Base-by-base conservation (phyloP, 2,888 invertebrate species). In the Heliconius erato region DNA sequence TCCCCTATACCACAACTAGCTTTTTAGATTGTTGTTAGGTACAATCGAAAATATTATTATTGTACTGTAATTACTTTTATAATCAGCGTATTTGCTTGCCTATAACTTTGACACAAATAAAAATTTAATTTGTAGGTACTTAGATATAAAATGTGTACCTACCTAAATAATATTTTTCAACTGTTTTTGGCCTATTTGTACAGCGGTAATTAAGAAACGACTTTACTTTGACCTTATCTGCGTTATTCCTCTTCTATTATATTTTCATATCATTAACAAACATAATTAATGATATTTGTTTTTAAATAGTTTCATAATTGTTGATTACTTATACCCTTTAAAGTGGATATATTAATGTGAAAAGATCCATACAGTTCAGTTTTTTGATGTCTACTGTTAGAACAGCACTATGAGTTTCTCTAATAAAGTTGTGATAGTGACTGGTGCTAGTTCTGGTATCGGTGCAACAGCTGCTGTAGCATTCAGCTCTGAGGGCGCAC, bases 391-490 rank as follows among this genome's bases (percentile, higher is more conserved):
- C n/a, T n/a, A 14, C 28, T 32, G 32, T 28, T 7, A 59, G 32
- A 23, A 28, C 19, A 32, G 19, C 74, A 74, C 23, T 6, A 74
- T 74, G 74, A 72, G 28, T n/a, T 82, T 72, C 28, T 68, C 54
- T 40, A 79, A 79, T 40, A 81, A 83, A 49, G 83, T 81, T 2
- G 83, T 83, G 2, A 79, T 93, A 5, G 86, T 93, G 3, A 93
- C 91, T 0, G 92, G 93, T 0, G 89, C 88, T 1, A 91, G 92
- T 93, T 7, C 79, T 90, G 92, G 92, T 16, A 93, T 93, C 23
- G 93, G 93, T 3, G 93, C 91, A 1, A 88, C 88, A 0, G 87
- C 89, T 0, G 92, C 92, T 3, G 83, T 87, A 2, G 77, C 85
- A 49, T 92, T 93, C 65, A 89, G 90, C 16, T 88, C 87, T 79